Percentiles rank a stretch among this genome's conserved stretches.
Conservation (phyloP, 2,113 vertebrate genomes). For the Epinephelus lanceolatus region DNA sequence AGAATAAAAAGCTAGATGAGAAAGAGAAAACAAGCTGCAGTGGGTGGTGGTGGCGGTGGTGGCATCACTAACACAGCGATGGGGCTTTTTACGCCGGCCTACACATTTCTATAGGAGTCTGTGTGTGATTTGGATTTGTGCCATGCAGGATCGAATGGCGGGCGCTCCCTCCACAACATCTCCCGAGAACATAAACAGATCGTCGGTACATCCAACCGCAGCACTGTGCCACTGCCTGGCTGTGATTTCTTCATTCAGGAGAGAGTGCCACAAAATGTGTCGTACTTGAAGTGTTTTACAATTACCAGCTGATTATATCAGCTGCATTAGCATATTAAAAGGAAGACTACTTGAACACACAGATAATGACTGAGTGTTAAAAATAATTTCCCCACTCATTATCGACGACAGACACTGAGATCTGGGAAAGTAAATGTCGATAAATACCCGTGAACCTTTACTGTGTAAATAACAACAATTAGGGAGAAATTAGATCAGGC, state of each 20-base stretch:
- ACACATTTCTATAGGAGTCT: slow-evolving; percentile 47
- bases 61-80: background rate
- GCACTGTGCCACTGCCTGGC: slow-evolving; percentile 27
- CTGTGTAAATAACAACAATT: slow-evolving; percentile 82
- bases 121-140: slow-evolving; percentile 37
- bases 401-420: slow-evolving; percentile 69
- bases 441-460: slow-evolving; percentile 76
- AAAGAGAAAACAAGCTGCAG: background rate
- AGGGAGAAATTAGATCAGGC: slow-evolving; percentile 69
- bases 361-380: slow-evolving; percentile 81
- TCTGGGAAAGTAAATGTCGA: slow-evolving; percentile 62
- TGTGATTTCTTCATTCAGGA: slow-evolving; percentile 78
- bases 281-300: slow-evolving; percentile 80
- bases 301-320: slow-evolving; percentile 83
- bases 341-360: slow-evolving; percentile 78
- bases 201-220: slow-evolving; percentile 26
- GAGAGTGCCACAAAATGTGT: slow-evolving; percentile 68
- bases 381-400: slow-evolving; percentile 80
- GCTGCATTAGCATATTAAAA: slow-evolving; percentile 84
- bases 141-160: slow-evolving; percentile 19
- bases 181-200: slow-evolving; percentile 42
- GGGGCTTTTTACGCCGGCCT: slow-evolving; percentile 27
- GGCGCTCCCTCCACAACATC: slow-evolving; percentile 21
- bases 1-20: slow-evolving; percentile 33
- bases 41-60: background rate